Evolutionary conservation across 2,888 invertebrate species (phyloP).

Genomic region (Limnephilus rhombicus): DNA sequence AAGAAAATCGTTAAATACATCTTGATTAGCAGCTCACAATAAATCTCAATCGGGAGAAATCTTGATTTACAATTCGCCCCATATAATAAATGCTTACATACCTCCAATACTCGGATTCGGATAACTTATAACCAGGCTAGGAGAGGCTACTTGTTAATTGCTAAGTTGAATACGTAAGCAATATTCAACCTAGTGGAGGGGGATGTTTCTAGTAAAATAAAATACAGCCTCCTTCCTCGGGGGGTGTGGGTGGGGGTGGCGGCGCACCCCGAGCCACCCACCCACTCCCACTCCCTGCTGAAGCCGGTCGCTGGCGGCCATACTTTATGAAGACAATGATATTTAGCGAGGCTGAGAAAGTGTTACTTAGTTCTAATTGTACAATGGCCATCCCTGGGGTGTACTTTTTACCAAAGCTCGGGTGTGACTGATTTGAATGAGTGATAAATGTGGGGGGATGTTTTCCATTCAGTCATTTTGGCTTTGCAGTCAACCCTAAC

Average conservation of each 20-base stretch:
- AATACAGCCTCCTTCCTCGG: constrained; percentile 22
- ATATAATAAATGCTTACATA: constrained; percentile 1
- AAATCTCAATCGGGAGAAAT: constrained; percentile 41
- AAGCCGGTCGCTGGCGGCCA: constrained; percentile 26
- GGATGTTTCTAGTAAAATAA: constrained; percentile 40
- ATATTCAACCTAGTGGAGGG: constrained; percentile 31
- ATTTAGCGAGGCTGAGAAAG: constrained; percentile 46
- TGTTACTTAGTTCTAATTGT: constrained; percentile 47
- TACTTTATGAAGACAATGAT: constrained; percentile 51
- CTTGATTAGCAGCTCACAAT: constrained; percentile 44
- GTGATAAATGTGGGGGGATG: background rate
- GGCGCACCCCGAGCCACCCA: background rate
- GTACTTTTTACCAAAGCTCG: constrained; percentile 23
- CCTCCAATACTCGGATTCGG: background rate
- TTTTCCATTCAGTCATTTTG: background rate
- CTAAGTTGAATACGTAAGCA: constrained; percentile 47
- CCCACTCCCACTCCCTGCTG: background rate
- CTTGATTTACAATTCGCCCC: constrained; percentile 47
- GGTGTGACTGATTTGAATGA: constrained; percentile 29
- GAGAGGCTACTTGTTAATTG: constrained; percentile 20
- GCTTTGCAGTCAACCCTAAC: background rate
- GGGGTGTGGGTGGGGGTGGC: background rate
- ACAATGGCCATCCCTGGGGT: constrained; percentile 40
- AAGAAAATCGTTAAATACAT: constrained; percentile 47
- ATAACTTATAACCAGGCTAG: constrained; percentile 18